phyloP scores from a whole-genome alignment of 2,888 invertebrate species.

The Philaethria dido region DNA sequence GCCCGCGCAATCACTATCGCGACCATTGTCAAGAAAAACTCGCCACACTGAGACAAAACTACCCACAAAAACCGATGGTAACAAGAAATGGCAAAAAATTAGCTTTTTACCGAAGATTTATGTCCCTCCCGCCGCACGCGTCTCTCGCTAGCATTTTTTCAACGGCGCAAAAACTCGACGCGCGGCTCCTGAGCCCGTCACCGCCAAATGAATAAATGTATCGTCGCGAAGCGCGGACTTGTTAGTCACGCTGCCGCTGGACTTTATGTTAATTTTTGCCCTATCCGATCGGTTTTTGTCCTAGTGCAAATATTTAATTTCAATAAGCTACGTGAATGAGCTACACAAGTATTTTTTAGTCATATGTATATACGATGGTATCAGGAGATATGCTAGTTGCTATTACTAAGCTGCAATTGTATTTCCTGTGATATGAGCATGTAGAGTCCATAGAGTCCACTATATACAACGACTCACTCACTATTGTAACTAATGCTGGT shows the following conservation, averaged over 20 bases:
- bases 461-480: neutral
- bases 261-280: constrained; percentile 16
- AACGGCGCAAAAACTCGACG: constrained; percentile 38
- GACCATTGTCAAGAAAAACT: constrained; percentile 70
- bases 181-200: constrained; percentile 34
- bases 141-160: constrained; percentile 39
- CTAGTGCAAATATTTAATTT: constrained; percentile 12
- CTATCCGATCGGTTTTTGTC: constrained; percentile 13
- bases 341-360: neutral
- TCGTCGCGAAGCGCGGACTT: constrained; percentile 26
- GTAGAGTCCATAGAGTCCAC: neutral
- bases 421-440: neutral
- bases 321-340: constrained; percentile 1
- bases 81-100: constrained; percentile 77
- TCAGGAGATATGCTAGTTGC: neutral
- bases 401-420: neutral
- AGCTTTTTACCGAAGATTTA: constrained; percentile 75
- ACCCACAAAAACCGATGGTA: constrained; percentile 74
- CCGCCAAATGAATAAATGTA: constrained; percentile 33
- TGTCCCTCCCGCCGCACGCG: constrained; percentile 48
- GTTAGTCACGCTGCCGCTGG: constrained; percentile 27
- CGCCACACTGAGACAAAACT: constrained; percentile 59
- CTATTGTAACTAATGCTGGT: constrained; percentile 22
- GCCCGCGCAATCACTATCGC: constrained; percentile 59
- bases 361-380: neutral